These are phyloP conservation scores for Leptocoma aspasia DNA, from an alignment of 2,113 vertebrate species.

Conservation along the genomic window DNA sequence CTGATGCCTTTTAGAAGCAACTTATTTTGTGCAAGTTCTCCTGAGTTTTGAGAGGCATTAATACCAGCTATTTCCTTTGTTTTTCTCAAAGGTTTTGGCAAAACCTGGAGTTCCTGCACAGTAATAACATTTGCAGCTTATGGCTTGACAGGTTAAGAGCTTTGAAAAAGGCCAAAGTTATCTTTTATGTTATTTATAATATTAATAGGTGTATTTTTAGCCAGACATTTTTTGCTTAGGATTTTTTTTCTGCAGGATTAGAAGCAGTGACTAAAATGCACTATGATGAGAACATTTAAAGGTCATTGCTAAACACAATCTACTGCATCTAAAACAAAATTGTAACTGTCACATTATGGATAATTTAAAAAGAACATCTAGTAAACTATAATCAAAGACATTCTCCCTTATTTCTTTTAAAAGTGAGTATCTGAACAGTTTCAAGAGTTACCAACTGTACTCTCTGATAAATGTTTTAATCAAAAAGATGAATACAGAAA, in stretches of 20 bases:
- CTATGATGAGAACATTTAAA: slow-evolving; percentile 15
- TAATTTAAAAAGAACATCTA: background rate
- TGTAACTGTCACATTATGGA: background rate
- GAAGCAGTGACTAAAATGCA: background rate
- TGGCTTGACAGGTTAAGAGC: background rate
- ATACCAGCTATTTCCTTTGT: background rate
- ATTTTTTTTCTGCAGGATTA: background rate
- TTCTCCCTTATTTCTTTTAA: background rate
- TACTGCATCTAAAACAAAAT: background rate
- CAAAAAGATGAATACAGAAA: background rate
- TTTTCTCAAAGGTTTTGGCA: background rate
- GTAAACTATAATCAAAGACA: background rate
- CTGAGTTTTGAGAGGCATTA: background rate
- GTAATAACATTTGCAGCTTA: background rate
- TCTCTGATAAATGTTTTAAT: background rate
- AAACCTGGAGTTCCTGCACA: background rate
- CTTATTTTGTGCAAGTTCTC: background rate
- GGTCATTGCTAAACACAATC: slow-evolving; percentile 16
- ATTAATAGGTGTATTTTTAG: slow-evolving; percentile 21
- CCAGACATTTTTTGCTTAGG: background rate
- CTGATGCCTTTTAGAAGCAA: background rate
- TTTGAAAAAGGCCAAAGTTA: background rate
- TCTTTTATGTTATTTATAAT: slow-evolving; percentile 2
- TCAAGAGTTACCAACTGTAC: background rate
- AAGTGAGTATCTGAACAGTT: background rate